Evolutionary conservation across 2,888 invertebrate genomes (phyloP).

Genomic region (Drosophila affinis): DNA sequence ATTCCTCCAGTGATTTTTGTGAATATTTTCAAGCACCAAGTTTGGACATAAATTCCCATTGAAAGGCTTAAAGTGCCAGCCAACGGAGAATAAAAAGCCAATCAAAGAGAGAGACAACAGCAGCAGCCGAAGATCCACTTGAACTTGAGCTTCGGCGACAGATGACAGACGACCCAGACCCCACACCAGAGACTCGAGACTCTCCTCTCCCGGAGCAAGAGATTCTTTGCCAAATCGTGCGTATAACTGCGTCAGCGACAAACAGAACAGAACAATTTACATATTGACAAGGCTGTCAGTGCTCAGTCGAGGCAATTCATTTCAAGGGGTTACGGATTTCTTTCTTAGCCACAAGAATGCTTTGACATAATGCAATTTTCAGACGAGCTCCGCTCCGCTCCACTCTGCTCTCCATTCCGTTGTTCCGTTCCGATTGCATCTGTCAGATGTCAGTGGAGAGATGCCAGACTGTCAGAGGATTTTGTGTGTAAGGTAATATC

Average conservation of each 20-base stretch:
- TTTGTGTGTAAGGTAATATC: slow-evolving; percentile 60
- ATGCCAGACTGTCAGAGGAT: slow-evolving; percentile 46
- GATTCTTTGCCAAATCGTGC: slow-evolving; percentile 67
- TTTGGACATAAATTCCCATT: slow-evolving; percentile 57
- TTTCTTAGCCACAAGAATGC: slow-evolving; percentile 71
- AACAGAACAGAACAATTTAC: slow-evolving; percentile 71
- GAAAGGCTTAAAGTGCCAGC: slow-evolving; percentile 66
- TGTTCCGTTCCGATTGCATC: slow-evolving; percentile 65
- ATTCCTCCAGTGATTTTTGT: slow-evolving; percentile 40
- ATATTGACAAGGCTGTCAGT: slow-evolving; percentile 79
- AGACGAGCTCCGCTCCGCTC: slow-evolving; percentile 12
- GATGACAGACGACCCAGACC: slow-evolving; percentile 44
- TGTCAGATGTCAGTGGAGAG: slow-evolving; percentile 75
- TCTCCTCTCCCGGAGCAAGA: background rate
- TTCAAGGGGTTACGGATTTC: slow-evolving; percentile 31
- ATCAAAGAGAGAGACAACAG: slow-evolving; percentile 44
- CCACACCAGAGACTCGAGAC: background rate
- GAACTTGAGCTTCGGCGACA: slow-evolving; percentile 63
- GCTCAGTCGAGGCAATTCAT: slow-evolving; percentile 60
- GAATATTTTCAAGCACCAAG: slow-evolving; percentile 36
- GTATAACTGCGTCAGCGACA: slow-evolving; percentile 52
- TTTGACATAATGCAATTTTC: slow-evolving; percentile 79
- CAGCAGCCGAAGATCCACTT: slow-evolving; percentile 50
- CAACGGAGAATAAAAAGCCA: slow-evolving; percentile 60
- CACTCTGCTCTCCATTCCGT: too few species aligned